Conservation (phyloP, 2,113 vertebrate genomes). For the Asarcornis scutulata region DNA sequence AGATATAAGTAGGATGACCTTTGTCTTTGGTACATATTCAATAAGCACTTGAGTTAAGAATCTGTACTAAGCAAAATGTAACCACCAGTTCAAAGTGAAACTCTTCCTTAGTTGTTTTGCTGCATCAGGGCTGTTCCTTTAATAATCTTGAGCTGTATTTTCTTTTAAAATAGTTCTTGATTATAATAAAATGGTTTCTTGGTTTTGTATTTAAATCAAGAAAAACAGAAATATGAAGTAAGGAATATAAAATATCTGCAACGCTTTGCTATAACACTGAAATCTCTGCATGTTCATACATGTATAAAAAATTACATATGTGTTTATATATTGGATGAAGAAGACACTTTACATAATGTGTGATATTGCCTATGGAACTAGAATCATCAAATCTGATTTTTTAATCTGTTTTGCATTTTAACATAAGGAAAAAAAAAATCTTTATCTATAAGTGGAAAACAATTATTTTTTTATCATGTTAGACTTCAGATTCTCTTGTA, state of each 20-base stretch:
- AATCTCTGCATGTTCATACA: background rate
- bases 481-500: background rate
- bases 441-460: background rate
- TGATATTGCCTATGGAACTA: background rate
- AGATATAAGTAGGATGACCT: background rate
- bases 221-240: background rate
- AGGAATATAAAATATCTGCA: background rate
- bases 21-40: background rate
- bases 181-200: background rate
- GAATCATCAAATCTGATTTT: background rate
- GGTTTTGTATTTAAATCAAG: background rate
- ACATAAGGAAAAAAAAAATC: background rate
- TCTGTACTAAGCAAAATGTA: background rate
- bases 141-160: background rate
- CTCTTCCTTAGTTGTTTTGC: background rate
- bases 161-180: background rate
- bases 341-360: accelerated
- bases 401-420: background rate
- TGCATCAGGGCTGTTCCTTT: background rate
- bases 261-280: background rate
- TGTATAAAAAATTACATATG: background rate
- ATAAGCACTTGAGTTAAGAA: background rate
- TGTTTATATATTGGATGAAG: background rate
- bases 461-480: background rate
- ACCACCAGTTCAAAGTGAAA: background rate